These are phyloP conservation scores for Diprion similis DNA, from an alignment of 1,140 invertebrate species.

Conservation along the genomic window DNA sequence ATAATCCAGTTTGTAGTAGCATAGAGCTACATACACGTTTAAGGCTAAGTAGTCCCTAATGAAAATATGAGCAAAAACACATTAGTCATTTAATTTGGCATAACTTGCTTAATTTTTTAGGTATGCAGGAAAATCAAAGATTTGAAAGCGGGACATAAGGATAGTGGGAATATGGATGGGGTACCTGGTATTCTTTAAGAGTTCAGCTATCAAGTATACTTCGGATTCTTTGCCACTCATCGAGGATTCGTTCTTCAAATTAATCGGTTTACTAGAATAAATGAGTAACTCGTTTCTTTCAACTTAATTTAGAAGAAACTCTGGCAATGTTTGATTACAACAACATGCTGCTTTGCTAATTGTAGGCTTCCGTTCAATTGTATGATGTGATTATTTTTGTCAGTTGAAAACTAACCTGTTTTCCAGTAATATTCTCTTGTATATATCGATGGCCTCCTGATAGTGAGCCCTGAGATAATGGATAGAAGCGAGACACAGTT, in stretches of 20 bases:
- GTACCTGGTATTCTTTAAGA: constrained; percentile 37
- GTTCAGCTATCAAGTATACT: constrained; percentile 31
- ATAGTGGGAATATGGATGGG: constrained; percentile 4
- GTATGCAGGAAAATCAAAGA: not conserved
- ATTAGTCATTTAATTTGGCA: constrained; percentile 5
- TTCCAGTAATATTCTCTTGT: constrained; percentile 92
- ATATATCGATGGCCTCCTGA: constrained; percentile 99
- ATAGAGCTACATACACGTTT: constrained; percentile 97
- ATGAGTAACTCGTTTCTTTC: not conserved
- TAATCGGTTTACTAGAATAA: not conserved
- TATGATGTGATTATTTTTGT: not conserved
- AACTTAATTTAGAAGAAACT: not conserved
- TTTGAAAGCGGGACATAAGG: not conserved
- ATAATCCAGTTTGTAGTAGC: constrained; percentile 97
- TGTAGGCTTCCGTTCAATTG: not conserved
- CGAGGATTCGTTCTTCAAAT: constrained; percentile 11
- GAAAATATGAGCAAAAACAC: constrained; percentile 16
- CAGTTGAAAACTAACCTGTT: constrained; percentile 72
- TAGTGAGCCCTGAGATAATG: constrained; percentile 96
- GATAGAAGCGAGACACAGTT: constrained; percentile 94
- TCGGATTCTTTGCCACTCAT: constrained; percentile 18
- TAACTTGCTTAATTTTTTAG: too few relatives aligned
- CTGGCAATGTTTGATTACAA: not conserved
- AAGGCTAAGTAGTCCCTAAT: constrained; percentile 88
- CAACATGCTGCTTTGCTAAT: too few relatives aligned